Conservation (phyloP, 2,797 vertebrate genomes). For the Lateolabrax maculatus region DNA sequence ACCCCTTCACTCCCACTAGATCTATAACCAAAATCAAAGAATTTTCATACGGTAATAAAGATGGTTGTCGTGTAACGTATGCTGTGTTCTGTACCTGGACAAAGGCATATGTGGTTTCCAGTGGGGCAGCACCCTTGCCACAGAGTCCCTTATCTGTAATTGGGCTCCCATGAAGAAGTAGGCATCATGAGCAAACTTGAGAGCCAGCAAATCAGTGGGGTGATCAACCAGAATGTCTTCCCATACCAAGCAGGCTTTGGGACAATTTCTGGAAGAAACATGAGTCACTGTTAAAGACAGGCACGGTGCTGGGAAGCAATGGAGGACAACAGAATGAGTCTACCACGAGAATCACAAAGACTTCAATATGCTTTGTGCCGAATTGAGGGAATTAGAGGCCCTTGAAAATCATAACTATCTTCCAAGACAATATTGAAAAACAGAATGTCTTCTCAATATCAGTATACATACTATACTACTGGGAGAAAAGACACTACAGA, state of each 20-base stretch:
- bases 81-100: slow-evolving; percentile 84
- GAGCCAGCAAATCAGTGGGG: slow-evolving; percentile 93
- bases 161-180: slow-evolving; percentile 93
- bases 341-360: background rate
- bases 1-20: background rate
- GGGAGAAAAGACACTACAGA: slow-evolving; percentile 19
- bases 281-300: slow-evolving; percentile 14
- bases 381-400: slow-evolving; percentile 15
- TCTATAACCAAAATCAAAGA: background rate
- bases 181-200: slow-evolving; percentile 92
- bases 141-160: slow-evolving; percentile 90
- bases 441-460: slow-evolving; percentile 13
- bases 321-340: background rate
- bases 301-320: background rate
- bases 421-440: slow-evolving; percentile 21
- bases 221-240: slow-evolving; percentile 91
- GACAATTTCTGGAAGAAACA: slow-evolving; percentile 82
- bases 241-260: slow-evolving; percentile 89
- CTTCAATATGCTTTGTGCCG: background rate
- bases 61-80: background rate
- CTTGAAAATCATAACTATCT: slow-evolving; percentile 2
- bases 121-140: slow-evolving; percentile 90
- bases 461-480: background rate
- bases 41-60: background rate
- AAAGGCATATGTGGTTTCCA: slow-evolving; percentile 92